phyloP scores from a whole-genome alignment of 2,113 vertebrate species.

The Trematocara variabile region DNA sequence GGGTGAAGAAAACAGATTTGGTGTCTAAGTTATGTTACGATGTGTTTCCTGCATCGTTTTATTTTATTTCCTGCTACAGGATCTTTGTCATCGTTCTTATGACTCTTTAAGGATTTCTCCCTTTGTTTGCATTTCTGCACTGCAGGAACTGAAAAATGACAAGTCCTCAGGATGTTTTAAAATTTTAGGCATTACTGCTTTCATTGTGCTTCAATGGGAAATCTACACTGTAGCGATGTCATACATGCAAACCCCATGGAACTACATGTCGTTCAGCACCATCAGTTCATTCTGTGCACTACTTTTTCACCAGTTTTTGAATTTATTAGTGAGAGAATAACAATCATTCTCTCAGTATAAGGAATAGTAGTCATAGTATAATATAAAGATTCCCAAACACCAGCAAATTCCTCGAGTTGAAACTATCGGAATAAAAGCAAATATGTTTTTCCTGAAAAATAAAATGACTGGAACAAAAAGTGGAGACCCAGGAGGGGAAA shows the following conservation, averaged over 20 bases:
- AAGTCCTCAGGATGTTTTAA: not conserved
- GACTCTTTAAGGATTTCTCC: not conserved
- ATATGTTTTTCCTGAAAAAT: not conserved
- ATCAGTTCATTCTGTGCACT: not conserved
- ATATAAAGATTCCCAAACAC: accelerated
- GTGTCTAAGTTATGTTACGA: not conserved
- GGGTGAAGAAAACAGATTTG: not conserved
- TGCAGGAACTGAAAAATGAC: not conserved
- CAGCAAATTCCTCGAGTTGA: not conserved
- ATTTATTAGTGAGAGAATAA: not conserved
- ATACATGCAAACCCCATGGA: not conserved
- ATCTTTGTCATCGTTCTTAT: not conserved
- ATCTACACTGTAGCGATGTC: accelerated
- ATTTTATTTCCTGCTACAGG: not conserved
- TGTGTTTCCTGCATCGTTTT: not conserved
- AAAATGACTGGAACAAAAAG: not conserved
- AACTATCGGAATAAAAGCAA: not conserved
- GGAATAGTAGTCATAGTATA: not conserved
- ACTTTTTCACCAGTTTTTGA: not conserved
- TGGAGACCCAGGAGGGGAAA: not conserved
- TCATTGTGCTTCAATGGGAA: not conserved
- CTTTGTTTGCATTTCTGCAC: not conserved
- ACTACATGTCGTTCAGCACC: not conserved
- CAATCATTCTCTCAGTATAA: not conserved
- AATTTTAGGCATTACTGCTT: not conserved